A percentile compares a stretch with the other conserved stretches of the same genome.
These are phyloP conservation scores for Ageneiosus marmoratus DNA, from an alignment of 2,113 vertebrate genomes.

Conservation along the genomic window DNA sequence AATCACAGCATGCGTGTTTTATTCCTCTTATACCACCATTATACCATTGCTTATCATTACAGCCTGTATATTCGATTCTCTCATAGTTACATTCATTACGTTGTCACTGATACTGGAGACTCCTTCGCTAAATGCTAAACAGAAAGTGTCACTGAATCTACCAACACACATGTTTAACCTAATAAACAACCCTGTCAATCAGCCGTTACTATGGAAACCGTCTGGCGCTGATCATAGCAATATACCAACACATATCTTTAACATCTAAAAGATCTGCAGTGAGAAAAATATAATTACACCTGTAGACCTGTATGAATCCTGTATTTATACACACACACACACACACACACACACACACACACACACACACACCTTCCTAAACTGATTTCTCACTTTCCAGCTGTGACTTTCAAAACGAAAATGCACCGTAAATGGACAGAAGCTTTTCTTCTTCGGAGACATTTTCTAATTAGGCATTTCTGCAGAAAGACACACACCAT, in stretches of 20 bases:
- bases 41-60: too few relatives aligned
- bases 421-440: slow-evolving; percentile 49
- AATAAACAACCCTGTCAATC: too few relatives aligned
- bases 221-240: too few relatives aligned
- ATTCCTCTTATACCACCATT: not conserved
- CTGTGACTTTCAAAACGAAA: slow-evolving; percentile 62
- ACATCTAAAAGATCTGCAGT: too few relatives aligned
- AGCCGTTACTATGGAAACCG: too few relatives aligned
- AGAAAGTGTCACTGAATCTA: too few relatives aligned
- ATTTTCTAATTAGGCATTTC: slow-evolving; percentile 67
- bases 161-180: too few relatives aligned
- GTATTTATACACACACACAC: not conserved
- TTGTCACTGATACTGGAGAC: too few relatives aligned
- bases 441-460: slow-evolving; percentile 6
- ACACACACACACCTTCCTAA: slow-evolving; percentile 21
- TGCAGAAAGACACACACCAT: slow-evolving; percentile 40
- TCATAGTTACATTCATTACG: not conserved
- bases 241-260: too few relatives aligned
- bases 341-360: slow-evolving; percentile 20
- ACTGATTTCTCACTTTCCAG: slow-evolving; percentile 64
- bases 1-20: not conserved
- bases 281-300: too few relatives aligned
- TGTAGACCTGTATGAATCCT: too few relatives aligned
- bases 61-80: not conserved
- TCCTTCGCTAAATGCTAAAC: too few relatives aligned